Evolutionary conservation across 2,113 vertebrate genomes (phyloP).

Genomic region (Oenanthe oenanthe): DNA sequence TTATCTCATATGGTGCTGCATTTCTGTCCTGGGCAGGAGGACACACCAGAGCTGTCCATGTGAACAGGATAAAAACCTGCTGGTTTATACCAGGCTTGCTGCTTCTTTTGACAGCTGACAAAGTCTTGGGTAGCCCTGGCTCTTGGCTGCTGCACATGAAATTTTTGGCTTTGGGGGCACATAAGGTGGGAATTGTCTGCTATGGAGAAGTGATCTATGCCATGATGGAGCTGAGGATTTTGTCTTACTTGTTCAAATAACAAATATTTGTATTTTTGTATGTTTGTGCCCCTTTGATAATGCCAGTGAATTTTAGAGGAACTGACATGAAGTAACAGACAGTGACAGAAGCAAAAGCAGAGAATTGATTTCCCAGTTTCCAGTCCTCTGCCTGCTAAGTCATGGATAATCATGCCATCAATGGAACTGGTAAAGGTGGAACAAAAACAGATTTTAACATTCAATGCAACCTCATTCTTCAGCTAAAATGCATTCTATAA

Average conservation of each 20-base stretch:
- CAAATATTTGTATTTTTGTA: no score
- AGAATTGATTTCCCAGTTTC: neutral
- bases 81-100: neutral
- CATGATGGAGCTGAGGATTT: neutral
- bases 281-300: neutral
- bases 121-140: neutral
- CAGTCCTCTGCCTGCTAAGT: neutral
- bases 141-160: neutral
- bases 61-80: neutral
- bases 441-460: neutral
- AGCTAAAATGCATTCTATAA: neutral
- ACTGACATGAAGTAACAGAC: neutral
- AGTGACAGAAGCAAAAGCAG: neutral
- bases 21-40: neutral
- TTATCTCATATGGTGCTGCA: neutral
- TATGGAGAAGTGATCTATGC: rapidly evolving
- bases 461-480: neutral
- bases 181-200: neutral
- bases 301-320: neutral
- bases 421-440: neutral
- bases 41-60: neutral
- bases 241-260: neutral
- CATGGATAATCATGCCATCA: neutral
- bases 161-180: neutral
- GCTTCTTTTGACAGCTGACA: neutral